Evolutionary conservation across 2,888 invertebrate genomes (phyloP), one percentile per base, ranked within the genome.

Genomic region (Campoletis raptor): DNA sequence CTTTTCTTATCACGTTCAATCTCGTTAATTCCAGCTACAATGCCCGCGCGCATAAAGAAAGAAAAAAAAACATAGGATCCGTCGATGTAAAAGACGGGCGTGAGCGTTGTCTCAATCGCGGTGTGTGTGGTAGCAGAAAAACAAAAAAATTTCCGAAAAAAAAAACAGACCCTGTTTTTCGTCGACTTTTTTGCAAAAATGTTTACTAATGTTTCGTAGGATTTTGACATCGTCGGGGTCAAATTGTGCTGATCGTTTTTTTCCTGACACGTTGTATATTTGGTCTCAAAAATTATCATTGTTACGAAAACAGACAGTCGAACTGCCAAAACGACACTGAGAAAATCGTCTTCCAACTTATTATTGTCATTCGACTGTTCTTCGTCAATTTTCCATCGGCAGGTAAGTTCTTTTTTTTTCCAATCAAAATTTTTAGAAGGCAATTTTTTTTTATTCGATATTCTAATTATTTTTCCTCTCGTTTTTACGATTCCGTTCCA

Each of bases 41-140:
- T 36, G 77, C 30, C 40, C 24, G 81, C 52, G 79, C 70, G 61
- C 70, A 45, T 73, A 45, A 57, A 74, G 52, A 76, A 54, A 61
- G 30, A 45, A 74, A 66, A 80, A 70, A 66, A 67, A 69, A 85
- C 78, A 79, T 70, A 80, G 45, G 57, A 80, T 61, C 82, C 72
- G 67, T 37, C 57, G 76, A 42, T 45, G 48, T 42, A 57, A 70
- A 57, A 78, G 78, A 86, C 85, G 85, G 85, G 85, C 80, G 85
- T 86, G 83, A 86, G 80, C 85, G 72, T 76, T 80, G 80, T 69
- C 40, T 40, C 82, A 69, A 74, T 61, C 40, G 67, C n/a, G 40
- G 37, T 67, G 30, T 64, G 67, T 67, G 40, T 40, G 21, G 67
- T 1, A 2, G 21, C 40, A 40, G 6, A 2, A 40, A 5, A 10